These are phyloP conservation scores for Tyrophagus putrescentiae DNA, from an alignment of 1,140 invertebrate genomes.

Conservation along the genomic window DNA sequence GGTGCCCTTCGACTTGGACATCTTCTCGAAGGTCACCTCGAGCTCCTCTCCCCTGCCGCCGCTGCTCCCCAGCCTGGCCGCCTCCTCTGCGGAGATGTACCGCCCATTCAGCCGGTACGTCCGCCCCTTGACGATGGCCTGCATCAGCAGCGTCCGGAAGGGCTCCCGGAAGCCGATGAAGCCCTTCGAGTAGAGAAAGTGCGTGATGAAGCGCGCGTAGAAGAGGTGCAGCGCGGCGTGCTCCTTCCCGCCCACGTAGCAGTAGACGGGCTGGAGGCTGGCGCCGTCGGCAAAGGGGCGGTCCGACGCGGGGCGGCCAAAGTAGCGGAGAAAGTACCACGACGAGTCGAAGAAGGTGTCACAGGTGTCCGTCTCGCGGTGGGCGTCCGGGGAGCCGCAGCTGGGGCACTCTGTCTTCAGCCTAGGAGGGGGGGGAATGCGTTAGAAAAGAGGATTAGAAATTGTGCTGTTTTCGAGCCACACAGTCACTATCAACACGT, in stretches of 20 bases:
- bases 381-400: constrained; percentile 37
- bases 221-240: constrained; percentile 91
- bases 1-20: constrained; percentile 97
- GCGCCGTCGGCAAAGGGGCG: constrained; percentile 52
- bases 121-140: constrained; percentile 85
- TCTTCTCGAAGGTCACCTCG: constrained; percentile 76
- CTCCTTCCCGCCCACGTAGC: constrained; percentile 94
- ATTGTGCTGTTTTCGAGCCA: background rate
- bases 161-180: constrained; percentile 58
- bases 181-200: constrained; percentile 71
- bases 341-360: constrained; percentile 99
- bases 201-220: constrained; percentile 83
- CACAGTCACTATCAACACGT: background rate
- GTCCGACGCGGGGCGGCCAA: constrained; percentile 61
- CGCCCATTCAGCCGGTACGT: constrained; percentile 63
- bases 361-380: constrained; percentile 89
- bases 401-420: constrained; percentile 27
- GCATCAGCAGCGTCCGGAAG: constrained; percentile 72
- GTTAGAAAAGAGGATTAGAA: background rate
- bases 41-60: constrained; percentile 39
- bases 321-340: constrained; percentile 90
- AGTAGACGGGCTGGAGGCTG: constrained; percentile 66
- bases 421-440: constrained; percentile 9
- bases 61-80: too few species aligned
- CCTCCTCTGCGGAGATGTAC: constrained; percentile 57